Conservation (phyloP, 2,113 vertebrate genomes). For the Odontophorus gujanensis region DNA sequence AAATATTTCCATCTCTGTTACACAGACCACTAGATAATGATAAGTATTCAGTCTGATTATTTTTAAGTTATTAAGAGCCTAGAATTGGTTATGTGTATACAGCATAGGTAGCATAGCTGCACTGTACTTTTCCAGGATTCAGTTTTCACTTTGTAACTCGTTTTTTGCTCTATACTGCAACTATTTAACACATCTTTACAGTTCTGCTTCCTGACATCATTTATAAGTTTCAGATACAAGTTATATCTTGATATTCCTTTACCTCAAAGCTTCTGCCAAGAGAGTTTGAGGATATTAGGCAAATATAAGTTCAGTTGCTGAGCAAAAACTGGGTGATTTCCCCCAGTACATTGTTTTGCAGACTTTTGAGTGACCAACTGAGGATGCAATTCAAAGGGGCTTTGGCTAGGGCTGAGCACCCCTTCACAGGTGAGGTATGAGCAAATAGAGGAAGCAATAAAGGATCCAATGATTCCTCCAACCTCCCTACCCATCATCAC, state of each 20-base stretch:
- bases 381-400: neutral
- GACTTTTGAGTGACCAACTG: neutral
- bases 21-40: neutral
- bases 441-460: neutral
- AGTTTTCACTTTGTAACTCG: conserved; percentile 7
- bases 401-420: neutral
- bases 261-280: neutral
- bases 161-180: neutral
- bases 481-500: neutral
- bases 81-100: neutral
- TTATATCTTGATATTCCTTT: neutral
- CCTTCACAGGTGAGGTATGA: neutral
- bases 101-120: neutral
- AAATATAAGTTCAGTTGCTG: neutral
- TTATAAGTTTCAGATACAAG: neutral
- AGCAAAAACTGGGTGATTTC: neutral
- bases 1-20: neutral
- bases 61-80: conserved; percentile 20
- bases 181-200: neutral
- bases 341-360: neutral
- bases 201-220: neutral
- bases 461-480: neutral
- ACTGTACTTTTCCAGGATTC: neutral
- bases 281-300: neutral
- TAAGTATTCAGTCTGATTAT: neutral